Base-by-base conservation (phyloP, 2,113 vertebrate species). In the Varanus komodoensis region DNA sequence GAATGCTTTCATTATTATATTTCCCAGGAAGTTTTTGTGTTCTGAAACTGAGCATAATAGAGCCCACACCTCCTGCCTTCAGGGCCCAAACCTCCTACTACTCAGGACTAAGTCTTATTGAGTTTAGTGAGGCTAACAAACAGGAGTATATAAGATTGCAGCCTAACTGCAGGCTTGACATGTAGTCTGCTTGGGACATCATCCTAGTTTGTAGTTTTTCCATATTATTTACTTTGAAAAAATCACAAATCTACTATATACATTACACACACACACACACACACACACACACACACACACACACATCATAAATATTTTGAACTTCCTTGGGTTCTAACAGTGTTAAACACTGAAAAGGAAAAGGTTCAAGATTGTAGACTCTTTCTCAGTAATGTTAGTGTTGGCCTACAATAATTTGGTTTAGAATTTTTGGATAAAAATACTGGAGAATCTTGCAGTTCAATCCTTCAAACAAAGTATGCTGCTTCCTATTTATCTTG, bases 181-280 rank as follows among this genome's bases (percentile, higher is more conserved):
- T 77, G n/a, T 81, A 54, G 27, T 32, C 4, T 54, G 2, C 48
- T 32, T 2, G 50, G 17, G 25, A 54, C 14, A 81, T 29, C 25
- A 29, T 52, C 27, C 25, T 54, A 29, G 11, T 64, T 17, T 29
- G 27, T 81, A n/a, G 27, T 32, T 2, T 54, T 81, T 32, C 50
- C 17, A 27, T 64, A 83, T 23, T 64, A n/a, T 64, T 61, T 83
- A 83, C n/a, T 83, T 83, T 34, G 57, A n/a, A 82, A 82, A 82
- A 48, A 11, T 50, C 1, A 25, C 38, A 5, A 17, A 77, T 34
- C 54, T 54, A 54, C 1, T 15, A 38, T 34, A 34, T 75, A 34
- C 32, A 8, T n/a, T n/a, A n/a, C n/a, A n/a, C n/a, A n/a, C n/a
- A n/a, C n/a, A n/a, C n/a, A n/a, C n/a, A n/a, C n/a, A n/a, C n/a